These are phyloP conservation scores for Leptoteleia sp. DNA, from an alignment of 1,140 invertebrate species.

Conservation along the genomic window DNA sequence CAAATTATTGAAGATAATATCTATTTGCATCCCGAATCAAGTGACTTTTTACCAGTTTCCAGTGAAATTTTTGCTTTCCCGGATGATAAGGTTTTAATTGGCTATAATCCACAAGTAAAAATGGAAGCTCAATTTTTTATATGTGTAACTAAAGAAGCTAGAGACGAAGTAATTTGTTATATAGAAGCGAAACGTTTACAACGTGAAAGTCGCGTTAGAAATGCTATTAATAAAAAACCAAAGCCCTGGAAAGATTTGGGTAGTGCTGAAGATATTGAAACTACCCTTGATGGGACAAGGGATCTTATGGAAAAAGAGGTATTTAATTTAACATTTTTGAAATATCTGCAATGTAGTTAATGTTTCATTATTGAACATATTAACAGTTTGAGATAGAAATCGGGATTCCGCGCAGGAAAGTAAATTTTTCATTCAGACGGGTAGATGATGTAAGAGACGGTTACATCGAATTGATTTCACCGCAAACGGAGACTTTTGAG, in stretches of 20 bases:
- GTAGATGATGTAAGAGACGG: conserved; percentile 83
- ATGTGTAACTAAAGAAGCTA: conserved; percentile 83
- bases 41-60: conserved; percentile 83
- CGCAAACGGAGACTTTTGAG: conserved; percentile 81
- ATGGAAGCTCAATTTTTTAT: conserved; percentile 86
- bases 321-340: too few relatives aligned
- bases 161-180: conserved; percentile 78
- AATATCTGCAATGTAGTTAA: too few relatives aligned
- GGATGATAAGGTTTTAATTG: conserved; percentile 84
- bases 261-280: conserved; percentile 84
- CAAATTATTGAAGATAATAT: conserved; percentile 83
- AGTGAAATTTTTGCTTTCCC: conserved; percentile 81
- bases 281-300: conserved; percentile 77
- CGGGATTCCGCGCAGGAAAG: conserved; percentile 49
- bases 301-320: conserved; percentile 2
- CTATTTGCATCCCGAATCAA: conserved; percentile 80
- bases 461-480: conserved; percentile 84
- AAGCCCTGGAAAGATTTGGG: conserved; percentile 84
- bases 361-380: too few relatives aligned
- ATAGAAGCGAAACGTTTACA: conserved; percentile 83
- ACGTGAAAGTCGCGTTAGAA: conserved; percentile 84
- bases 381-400: conserved; percentile 63
- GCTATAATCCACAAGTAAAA: conserved; percentile 85
- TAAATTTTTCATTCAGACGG: conserved; percentile 60
- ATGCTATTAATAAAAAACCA: conserved; percentile 83